Evolutionary conservation across 2,797 vertebrate genomes (phyloP).

Genomic region (Mallotus villosus): DNA sequence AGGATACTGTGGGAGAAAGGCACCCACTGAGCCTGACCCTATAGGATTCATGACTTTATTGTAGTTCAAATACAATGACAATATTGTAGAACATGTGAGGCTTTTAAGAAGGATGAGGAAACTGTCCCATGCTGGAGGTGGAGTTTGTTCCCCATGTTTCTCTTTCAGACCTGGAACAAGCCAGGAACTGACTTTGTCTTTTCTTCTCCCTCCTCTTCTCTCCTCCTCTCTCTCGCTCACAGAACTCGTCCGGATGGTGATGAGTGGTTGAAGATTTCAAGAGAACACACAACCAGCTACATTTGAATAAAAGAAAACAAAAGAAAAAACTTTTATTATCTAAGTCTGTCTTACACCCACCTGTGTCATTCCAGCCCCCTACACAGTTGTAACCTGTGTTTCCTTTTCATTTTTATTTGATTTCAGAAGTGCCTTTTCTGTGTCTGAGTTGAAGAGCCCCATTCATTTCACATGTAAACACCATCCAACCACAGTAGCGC

Average conservation of each 20-base stretch:
- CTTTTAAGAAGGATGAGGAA: neutral
- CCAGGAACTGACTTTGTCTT: neutral
- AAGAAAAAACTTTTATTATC: constrained; percentile 34
- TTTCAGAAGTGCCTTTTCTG: constrained; percentile 70
- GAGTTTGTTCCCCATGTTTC: constrained; percentile 5
- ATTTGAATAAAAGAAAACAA: constrained; percentile 28
- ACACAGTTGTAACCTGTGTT: constrained; percentile 22
- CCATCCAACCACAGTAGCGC: constrained; percentile 17
- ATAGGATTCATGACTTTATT: neutral
- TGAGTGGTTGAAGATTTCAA: constrained; percentile 70
- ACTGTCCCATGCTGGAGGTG: constrained; percentile 26
- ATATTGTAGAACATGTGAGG: too few species aligned
- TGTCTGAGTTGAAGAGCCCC: constrained; percentile 50
- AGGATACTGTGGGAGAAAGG: neutral
- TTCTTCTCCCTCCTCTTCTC: constrained; percentile 17
- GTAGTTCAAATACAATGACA: too few species aligned
- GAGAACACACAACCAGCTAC: constrained; percentile 45
- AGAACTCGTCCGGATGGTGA: constrained; percentile 80
- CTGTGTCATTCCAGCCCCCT: constrained; percentile 36
- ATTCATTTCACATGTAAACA: constrained; percentile 37
- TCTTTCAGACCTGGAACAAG: neutral
- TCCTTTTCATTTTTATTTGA: constrained; percentile 38
- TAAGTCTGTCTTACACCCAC: constrained; percentile 29
- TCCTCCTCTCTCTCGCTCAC: constrained; percentile 14
- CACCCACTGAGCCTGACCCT: too few species aligned